Base-by-base conservation (phyloP, 2,113 vertebrate genomes). In the Anhinga anhinga region DNA sequence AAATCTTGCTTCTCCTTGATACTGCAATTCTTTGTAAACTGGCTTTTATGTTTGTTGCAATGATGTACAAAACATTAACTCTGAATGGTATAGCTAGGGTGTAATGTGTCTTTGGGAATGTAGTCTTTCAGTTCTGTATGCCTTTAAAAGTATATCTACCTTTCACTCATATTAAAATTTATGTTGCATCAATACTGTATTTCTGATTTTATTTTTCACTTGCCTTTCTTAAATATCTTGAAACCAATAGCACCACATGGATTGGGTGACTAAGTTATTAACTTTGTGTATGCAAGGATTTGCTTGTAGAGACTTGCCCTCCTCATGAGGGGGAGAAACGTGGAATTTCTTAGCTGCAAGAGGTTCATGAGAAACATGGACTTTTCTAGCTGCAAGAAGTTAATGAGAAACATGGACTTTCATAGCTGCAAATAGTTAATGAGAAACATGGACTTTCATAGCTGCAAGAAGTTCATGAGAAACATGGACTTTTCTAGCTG, bases 111-210 rank as follows among this genome's bases (percentile, higher is more conserved):
- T 63, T 63, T 30, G 65, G 89, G 65, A 25, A 77, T 3, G 73
- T 63, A 30, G 78, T n/a, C 16, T 79, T 84, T 87, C 13, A 3
- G 0, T 83, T 74, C 63, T 81, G 49, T 62, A 26, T 16, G 32
- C 6, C 5, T 81, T 40, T 25, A 5, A 12, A 67, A 4, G 8
- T 7, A 0, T 58, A 19, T 67, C 42, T 82, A 38, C 6, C 10
- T 81, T 58, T 90, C 3, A 5, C 6, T 70, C 16, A 6, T 52
- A 96, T 94, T 97, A 97, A 97, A 96, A 66, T 2, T 8, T 38
- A 15, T 34, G 7, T 70, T 76, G 90, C 93, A 96, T 95, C 74
- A 82, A 30, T 40, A 36, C 32, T 11, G 20, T 8, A 15, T 79
- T 63, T 63, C 36, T 53, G 23, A 49, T 65, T 85, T 76, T 38